Percentiles rank a stretch among this genome's conserved stretches.
Evolutionary conservation across 2,888 invertebrate species (phyloP).

Genomic region (Drosophila testacea): DNA sequence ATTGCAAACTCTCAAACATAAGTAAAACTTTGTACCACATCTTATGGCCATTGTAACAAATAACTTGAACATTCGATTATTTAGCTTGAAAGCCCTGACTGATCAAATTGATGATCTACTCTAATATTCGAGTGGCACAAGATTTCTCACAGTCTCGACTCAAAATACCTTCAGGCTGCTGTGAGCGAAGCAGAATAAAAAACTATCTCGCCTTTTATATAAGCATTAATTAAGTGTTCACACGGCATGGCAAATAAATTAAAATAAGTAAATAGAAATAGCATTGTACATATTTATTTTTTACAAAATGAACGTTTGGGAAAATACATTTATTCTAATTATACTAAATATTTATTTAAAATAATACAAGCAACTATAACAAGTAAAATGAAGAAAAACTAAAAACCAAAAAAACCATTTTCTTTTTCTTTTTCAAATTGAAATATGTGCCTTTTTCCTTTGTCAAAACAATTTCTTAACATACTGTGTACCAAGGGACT

Average conservation of each 20-base stretch:
- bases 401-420: no score
- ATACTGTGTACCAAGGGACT: no score
- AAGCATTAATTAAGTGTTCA: constrained; percentile 62
- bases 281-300: no score
- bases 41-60: constrained; percentile 9
- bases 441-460: no score
- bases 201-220: constrained; percentile 36
- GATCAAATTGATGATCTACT: constrained; percentile 33
- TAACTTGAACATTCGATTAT: constrained; percentile 11
- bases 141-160: constrained; percentile 65
- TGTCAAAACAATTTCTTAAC: no score
- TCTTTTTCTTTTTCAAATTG: no score
- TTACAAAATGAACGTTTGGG: no score
- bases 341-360: no score
- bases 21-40: constrained; percentile 6
- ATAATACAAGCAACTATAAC: no score
- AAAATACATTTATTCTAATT: no score
- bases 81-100: constrained; percentile 24
- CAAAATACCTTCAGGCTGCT: constrained; percentile 52
- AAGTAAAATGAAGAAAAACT: no score
- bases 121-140: constrained; percentile 9
- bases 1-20: no score
- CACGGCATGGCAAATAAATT: constrained; percentile 19
- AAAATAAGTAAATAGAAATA: not conserved
- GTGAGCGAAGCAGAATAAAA: constrained; percentile 22